phyloP scores from a whole-genome alignment of 2,113 vertebrate species.

The Pseudois nayaur region DNA sequence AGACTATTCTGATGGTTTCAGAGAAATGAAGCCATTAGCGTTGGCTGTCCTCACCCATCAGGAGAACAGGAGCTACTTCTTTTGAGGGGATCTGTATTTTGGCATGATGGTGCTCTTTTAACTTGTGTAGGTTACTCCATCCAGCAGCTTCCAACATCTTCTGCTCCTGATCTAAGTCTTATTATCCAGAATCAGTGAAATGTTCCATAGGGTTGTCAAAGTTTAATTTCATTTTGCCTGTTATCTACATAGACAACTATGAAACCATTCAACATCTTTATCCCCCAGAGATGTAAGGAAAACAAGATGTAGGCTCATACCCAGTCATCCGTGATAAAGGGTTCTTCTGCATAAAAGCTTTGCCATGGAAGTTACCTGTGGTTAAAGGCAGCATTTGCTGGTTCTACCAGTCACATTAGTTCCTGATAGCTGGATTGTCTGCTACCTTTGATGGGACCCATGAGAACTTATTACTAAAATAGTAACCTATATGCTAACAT shows the following conservation, averaged over 20 bases:
- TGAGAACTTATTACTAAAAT: not conserved
- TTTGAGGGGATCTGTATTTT: not conserved
- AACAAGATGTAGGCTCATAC: not conserved
- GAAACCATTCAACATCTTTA: not conserved
- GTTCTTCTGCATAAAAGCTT: not conserved
- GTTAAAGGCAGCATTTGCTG: not conserved
- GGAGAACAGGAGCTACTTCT: not conserved
- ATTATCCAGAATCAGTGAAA: not conserved
- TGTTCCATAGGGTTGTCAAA: not conserved
- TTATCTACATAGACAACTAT: not conserved
- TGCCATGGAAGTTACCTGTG: accelerated
- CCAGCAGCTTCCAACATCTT: not conserved
- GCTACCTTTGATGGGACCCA: not conserved
- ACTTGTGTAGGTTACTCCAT: not conserved
- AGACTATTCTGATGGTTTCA: not conserved
- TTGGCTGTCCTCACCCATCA: not conserved
- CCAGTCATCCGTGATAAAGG: not conserved
- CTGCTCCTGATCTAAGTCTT: not conserved
- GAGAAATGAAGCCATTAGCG: not conserved
- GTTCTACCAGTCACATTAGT: not conserved
- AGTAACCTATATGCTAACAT: not conserved
- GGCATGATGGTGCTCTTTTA: not conserved
- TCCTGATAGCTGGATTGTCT: not conserved
- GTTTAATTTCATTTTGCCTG: not conserved
- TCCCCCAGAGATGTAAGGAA: not conserved